These are phyloP conservation scores for Halcyon badia DNA, from an alignment of 2,797 vertebrate species.

Conservation along the genomic window DNA sequence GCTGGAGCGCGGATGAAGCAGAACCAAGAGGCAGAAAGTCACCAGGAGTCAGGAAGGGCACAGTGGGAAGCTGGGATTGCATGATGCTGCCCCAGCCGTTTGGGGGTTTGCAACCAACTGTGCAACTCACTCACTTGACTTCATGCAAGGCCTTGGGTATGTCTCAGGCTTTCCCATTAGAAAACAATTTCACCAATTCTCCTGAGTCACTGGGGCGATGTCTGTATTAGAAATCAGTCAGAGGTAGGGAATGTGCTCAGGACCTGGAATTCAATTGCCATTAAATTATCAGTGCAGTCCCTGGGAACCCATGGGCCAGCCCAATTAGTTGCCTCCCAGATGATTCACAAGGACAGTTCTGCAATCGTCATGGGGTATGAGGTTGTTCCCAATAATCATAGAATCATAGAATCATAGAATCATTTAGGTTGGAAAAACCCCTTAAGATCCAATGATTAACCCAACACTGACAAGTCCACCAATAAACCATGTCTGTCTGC, in stretches of 20 bases:
- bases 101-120: not conserved
- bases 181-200: not conserved
- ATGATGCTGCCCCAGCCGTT: not conserved
- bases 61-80: conserved; percentile 44
- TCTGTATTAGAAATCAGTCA: not conserved
- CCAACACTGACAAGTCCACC: not conserved
- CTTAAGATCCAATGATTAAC: not conserved
- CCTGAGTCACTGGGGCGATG: not conserved
- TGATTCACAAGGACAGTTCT: not conserved
- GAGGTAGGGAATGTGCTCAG: not conserved
- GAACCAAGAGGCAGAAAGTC: conserved; percentile 30
- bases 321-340: not conserved
- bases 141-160: not conserved
- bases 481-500: not conserved
- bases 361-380: not conserved
- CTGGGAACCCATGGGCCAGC: not conserved
- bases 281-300: not conserved
- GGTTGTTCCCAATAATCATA: rapidly evolving
- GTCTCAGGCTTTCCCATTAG: not conserved
- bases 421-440: not conserved
- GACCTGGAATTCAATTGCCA: not conserved
- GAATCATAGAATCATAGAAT: not conserved
- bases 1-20: conserved; percentile 2
- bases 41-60: conserved; percentile 30
- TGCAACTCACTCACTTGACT: not conserved